A percentile compares a stretch with the other conserved stretches of the same genome.
These are phyloP conservation scores for Actenoides hombroni DNA, from an alignment of 2,113 vertebrate genomes.

Conservation along the genomic window DNA sequence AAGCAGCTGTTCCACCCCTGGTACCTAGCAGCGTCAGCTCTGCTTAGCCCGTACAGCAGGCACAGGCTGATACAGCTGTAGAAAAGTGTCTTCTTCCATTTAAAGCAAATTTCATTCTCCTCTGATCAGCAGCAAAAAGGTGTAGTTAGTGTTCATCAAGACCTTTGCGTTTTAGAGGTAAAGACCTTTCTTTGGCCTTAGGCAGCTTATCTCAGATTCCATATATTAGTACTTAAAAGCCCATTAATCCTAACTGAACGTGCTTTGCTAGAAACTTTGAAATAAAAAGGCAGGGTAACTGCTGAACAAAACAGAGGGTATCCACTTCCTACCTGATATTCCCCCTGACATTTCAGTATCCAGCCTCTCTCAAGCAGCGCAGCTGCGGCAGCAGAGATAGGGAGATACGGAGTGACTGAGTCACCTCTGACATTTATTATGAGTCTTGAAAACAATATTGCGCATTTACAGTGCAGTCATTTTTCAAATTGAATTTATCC, in stretches of 20 bases:
- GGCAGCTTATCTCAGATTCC: slow-evolving; percentile 35
- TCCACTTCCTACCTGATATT: slow-evolving; percentile 40
- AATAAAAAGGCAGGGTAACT: slow-evolving; percentile 24
- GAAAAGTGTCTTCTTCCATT: neutral
- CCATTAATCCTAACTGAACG: slow-evolving; percentile 1
- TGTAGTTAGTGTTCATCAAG: slow-evolving; percentile 8
- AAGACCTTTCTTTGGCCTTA: slow-evolving; percentile 26
- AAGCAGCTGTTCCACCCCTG: neutral
- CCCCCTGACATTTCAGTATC: slow-evolving; percentile 58
- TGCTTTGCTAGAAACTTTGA: slow-evolving; percentile 31
- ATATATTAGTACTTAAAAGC: slow-evolving; percentile 32
- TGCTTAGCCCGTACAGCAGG: neutral
- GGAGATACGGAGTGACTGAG: slow-evolving; percentile 42
- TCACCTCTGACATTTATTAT: slow-evolving; percentile 65
- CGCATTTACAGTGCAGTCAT: slow-evolving; percentile 34
- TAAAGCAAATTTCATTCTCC: slow-evolving; percentile 8
- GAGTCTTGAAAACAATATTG: slow-evolving; percentile 50
- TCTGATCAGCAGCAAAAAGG: neutral
- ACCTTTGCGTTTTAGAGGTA: slow-evolving; percentile 23
- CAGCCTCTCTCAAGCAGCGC: neutral
- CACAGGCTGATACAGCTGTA: neutral
- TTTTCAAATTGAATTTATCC: slow-evolving; percentile 51
- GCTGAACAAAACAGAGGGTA: slow-evolving; percentile 19
- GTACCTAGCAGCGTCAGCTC: neutral
- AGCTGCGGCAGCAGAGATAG: slow-evolving; percentile 8